Base-by-base conservation (phyloP, 2,888 invertebrate genomes). In the Polydrusus cervinus region DNA sequence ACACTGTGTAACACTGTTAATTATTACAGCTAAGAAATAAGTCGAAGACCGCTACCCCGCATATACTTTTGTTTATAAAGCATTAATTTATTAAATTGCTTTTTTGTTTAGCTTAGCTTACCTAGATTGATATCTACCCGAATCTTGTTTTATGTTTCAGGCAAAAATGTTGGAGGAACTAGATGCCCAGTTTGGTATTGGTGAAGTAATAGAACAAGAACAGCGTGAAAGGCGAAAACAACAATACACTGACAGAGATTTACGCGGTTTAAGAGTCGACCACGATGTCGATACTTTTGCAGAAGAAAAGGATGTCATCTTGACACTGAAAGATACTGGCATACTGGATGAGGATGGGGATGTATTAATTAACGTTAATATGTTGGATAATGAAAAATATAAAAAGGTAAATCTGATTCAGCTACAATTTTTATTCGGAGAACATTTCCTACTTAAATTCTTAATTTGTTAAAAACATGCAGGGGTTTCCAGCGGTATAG, bases 111-210 rank as follows among this genome's bases (percentile, higher is more conserved):
- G 25, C 25, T 25, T 25, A 25, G 25, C 1, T 1, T 25, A 25
- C 25, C 25, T 25, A 25, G 25, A 25, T 5, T 25, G 25, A 25
- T 25, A 25, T 25, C 25, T 25, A 25, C 25, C 5, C 25, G 25
- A 25, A 34, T 8, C 10, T 34, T 34, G 34, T 34, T 34, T 34
- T 8, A 10, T 34, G 43, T 76, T 82, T 8, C 84, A 95, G 96
- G 98, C 97, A 20, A 97, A 96, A 86, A 91, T 95, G 89, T 87
- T 99, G 83, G 97, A 98, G 87, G 97, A 98, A 87, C 91, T 99
- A 90, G 99, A 99, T 88, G 94, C 92, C 80, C 97, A 95, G 86
- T 98, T 98, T 90, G 98, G 97, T 38, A 93, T 97, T 76, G 91
- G 92, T 13, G 94, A 93, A 81, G 88, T 97, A 61, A 91, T 98